Evolutionary conservation across 92 coral and sea anemone species (phyloP), one percentile per base, ranked within the genome.

Genomic region (Heteractis magnifica): DNA sequence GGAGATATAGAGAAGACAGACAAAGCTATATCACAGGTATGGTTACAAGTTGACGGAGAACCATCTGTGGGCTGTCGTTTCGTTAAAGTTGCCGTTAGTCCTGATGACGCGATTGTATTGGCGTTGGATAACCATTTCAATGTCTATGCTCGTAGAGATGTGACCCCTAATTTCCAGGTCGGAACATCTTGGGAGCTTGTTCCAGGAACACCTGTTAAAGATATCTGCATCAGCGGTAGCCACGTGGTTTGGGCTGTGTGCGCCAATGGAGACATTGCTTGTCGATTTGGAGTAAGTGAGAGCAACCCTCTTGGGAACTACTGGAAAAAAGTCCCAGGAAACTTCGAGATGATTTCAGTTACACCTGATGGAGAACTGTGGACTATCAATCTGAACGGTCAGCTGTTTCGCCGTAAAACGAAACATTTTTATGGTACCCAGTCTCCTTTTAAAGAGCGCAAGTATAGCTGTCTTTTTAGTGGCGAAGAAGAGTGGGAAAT

Each of bases 271-370:
- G 99, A 96, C 72, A 83, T 94, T 70, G 98, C 94, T 14, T 96
- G 99, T 76, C 89, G 99, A 50, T 96, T 84, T 77, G 99, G 99
- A 34, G 99, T 96, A 72, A 93, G 87, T 15, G 86, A 79, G 56
- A 79, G 77, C 60, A 90, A 96, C 80, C 91, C 91, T 10, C 81
- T 94, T 20, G 99, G 99, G 4, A 91, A 96, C 72, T 96, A 96
- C 83, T 96, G 99, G 99, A 96, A 96, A 74, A 96, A 94, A 80
- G 88, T 96, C 44, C 98, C 98, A 18, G 99, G 99, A 10, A 90
- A 92, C 80, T 96, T 93, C 83, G 98, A 91, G 50, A 93, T 87
- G 51, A 92, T 96, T 65, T 92, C 98, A 9, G 94, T 96, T 56
- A 94, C 92, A 72, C 94, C 92, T 1, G 98, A 89, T 51, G 98